Percentiles rank a stretch among this genome's conserved stretches.
Conservation (phyloP, 2,113 vertebrate genomes). For the Otis tarda region DNA sequence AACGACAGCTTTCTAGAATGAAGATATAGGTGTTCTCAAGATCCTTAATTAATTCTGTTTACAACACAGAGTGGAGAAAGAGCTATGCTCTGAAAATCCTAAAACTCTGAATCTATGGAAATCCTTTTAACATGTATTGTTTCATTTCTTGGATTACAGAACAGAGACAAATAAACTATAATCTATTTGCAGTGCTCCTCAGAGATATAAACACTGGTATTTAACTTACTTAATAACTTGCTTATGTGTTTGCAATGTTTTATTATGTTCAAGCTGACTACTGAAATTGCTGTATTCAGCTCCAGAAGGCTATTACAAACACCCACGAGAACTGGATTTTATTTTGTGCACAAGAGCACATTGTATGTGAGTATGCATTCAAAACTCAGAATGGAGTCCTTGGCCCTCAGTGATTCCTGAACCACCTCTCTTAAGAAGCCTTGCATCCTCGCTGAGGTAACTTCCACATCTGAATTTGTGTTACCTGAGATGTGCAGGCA, state of each 20-base stretch:
- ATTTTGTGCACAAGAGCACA: neutral
- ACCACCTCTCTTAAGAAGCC: neutral
- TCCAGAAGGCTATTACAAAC: neutral
- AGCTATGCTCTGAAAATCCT: neutral
- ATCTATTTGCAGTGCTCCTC: neutral
- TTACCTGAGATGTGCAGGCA: neutral
- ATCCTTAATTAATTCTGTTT: neutral
- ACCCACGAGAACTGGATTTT: neutral
- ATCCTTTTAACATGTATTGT: neutral
- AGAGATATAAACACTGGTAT: neutral
- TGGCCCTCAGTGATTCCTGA: neutral
- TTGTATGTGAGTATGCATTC: neutral
- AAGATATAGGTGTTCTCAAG: neutral
- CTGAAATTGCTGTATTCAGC: neutral
- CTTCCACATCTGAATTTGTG: neutral
- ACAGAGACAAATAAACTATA: neutral
- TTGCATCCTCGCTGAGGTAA: neutral
- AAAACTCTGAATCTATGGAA: neutral
- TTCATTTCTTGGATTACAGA: slow-evolving; percentile 5
- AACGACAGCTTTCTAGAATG: neutral
- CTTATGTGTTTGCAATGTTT: slow-evolving; percentile 2
- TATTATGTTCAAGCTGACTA: slow-evolving; percentile 17
- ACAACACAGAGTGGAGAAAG: neutral
- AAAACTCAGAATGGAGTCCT: neutral
- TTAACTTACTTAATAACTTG: slow-evolving; percentile 36